Evolutionary conservation across 2,888 invertebrate species (phyloP).

Genomic region (Habrosyne pyritoides): DNA sequence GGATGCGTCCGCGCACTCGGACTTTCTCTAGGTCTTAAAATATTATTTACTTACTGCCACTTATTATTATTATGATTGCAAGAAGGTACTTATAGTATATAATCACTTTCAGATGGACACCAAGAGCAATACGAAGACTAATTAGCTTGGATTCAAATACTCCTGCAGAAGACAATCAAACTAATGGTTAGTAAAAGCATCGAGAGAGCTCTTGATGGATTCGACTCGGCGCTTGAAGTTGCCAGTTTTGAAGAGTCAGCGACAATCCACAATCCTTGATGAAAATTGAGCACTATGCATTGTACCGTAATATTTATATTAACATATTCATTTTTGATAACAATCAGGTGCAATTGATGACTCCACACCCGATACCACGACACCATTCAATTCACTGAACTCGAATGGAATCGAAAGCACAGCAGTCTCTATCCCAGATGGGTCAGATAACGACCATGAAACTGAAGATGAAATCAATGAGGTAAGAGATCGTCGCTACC

Average conservation of each 20-base stretch:
- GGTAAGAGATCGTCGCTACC: slow-evolving; percentile 42
- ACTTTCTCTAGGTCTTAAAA: neutral
- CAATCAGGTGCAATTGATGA: slow-evolving; percentile 45
- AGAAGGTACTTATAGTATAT: neutral
- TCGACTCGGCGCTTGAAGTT: neutral
- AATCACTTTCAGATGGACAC: slow-evolving; percentile 63
- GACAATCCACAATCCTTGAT: neutral
- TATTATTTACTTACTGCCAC: neutral
- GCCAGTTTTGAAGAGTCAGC: neutral
- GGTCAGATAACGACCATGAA: slow-evolving; percentile 38
- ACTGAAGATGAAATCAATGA: slow-evolving; percentile 50
- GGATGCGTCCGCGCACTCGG: slow-evolving; percentile 49
- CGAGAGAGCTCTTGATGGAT: slow-evolving; percentile 14
- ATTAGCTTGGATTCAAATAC: slow-evolving; percentile 66
- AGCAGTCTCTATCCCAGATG: slow-evolving; percentile 37
- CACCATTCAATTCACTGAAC: slow-evolving; percentile 58
- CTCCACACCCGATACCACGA: slow-evolving; percentile 38
- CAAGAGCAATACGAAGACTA: slow-evolving; percentile 62
- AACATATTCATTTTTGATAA: slow-evolving; percentile 12
- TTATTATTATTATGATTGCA: neutral
- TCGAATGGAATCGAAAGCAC: slow-evolving; percentile 64
- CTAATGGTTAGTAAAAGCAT: slow-evolving; percentile 45
- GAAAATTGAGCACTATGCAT: neutral
- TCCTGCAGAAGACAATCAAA: slow-evolving; percentile 46
- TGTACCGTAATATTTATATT: neutral